Conservation (phyloP, 2,113 vertebrate genomes). For the Planiliza haematocheilus region DNA sequence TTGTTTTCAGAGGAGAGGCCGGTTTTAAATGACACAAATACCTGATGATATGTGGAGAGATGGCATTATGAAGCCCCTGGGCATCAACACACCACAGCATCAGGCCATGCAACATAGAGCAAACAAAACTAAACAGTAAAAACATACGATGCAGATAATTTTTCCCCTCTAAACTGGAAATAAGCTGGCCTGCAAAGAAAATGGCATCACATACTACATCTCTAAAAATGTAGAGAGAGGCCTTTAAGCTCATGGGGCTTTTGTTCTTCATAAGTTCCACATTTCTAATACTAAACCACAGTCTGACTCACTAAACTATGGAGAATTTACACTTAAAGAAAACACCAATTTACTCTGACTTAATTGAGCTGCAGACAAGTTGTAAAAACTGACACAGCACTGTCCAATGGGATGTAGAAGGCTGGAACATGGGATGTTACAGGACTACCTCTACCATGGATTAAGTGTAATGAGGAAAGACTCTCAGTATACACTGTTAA, state of each 20-base stretch:
- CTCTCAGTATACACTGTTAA: not conserved
- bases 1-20: constrained; percentile 6
- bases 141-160: constrained; percentile 49
- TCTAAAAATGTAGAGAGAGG: not conserved
- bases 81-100: constrained; percentile 67
- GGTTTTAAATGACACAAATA: not conserved
- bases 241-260: not conserved
- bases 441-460: no score
- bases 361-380: no score
- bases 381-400: no score
- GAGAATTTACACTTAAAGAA: not conserved
- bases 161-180: not conserved
- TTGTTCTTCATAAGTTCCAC: not conserved
- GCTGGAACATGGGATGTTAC: no score
- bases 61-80: constrained; percentile 50
- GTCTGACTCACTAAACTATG: no score
- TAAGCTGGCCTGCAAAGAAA: not conserved
- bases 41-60: constrained; percentile 46
- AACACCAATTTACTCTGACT: not conserved
- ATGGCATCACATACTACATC: not conserved
- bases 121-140: constrained; percentile 49
- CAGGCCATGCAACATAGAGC: constrained; percentile 77
- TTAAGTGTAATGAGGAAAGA: no score
- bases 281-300: not conserved
- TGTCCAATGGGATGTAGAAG: no score